These are phyloP conservation scores for Cephonodes hylas DNA, from an alignment of 2,888 invertebrate genomes.

Conservation along the genomic window DNA sequence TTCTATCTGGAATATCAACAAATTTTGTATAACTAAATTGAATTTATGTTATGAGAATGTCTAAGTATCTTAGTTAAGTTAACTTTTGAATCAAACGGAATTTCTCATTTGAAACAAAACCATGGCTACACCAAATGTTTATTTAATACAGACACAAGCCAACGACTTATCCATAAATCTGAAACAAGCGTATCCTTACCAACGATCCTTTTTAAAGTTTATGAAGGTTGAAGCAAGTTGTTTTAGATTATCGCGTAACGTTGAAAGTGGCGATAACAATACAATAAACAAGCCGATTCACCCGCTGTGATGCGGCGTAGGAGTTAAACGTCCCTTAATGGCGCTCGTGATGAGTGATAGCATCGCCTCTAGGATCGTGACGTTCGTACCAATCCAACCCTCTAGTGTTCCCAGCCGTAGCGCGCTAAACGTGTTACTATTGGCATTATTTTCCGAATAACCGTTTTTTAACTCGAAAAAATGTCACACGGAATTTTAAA, in stretches of 20 bases:
- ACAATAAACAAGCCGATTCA: conserved; percentile 39
- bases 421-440: no score
- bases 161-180: conserved; percentile 6
- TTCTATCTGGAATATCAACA: no score
- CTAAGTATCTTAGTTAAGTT: no score
- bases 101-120: no score
- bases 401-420: conserved; percentile 16
- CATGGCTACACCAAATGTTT: neutral
- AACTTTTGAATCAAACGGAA: no score
- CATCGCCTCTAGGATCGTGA: conserved; percentile 52
- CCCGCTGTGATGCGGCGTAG: conserved; percentile 29
- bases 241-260: conserved; percentile 10
- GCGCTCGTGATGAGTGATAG: conserved; percentile 48
- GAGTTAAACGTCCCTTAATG: conserved; percentile 37
- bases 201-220: conserved; percentile 1
- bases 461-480: no score
- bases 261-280: conserved; percentile 33
- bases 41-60: no score
- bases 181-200: conserved; percentile 1
- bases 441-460: conserved; percentile 27
- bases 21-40: no score
- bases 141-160: neutral
- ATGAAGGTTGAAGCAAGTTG: neutral
- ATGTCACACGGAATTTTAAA: no score
- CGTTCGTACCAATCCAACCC: conserved; percentile 34